Evolutionary conservation across 2,888 invertebrate species (phyloP).

Genomic region (Folsomia manolachei): DNA sequence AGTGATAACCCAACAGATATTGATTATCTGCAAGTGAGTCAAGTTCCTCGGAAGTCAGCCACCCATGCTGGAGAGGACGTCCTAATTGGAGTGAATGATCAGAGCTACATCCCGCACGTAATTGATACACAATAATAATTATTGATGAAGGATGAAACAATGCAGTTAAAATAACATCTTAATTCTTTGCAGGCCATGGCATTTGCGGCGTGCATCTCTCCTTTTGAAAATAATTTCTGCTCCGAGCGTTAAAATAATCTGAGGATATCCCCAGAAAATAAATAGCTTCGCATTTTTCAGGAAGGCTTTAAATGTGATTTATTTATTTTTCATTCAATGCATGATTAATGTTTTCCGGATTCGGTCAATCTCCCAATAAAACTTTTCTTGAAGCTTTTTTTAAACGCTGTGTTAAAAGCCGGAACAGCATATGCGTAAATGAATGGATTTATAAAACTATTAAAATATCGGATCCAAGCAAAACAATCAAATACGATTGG

Average conservation of each 20-base stretch:
- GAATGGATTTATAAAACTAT: constrained; percentile 39
- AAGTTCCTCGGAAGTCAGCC: constrained; percentile 54
- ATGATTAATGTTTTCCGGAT: not conserved
- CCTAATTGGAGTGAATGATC: constrained; percentile 62
- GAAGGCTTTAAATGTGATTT: no score
- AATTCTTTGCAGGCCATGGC: no score
- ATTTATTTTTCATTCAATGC: not conserved
- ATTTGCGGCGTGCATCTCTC: constrained; percentile 70
- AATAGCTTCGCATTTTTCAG: not conserved
- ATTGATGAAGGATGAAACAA: no score
- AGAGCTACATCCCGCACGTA: constrained; percentile 67
- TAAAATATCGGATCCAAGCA: constrained; percentile 41
- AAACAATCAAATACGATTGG: constrained; percentile 22
- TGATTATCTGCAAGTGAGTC: constrained; percentile 18
- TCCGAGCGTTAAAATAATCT: no score
- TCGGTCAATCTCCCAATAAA: not conserved
- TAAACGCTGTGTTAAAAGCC: constrained; percentile 30
- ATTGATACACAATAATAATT: no score
- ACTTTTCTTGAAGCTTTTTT: constrained; percentile 27
- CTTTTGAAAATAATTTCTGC: not conserved
- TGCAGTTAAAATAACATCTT: no score
- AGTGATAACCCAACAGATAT: constrained; percentile 53
- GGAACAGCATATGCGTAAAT: constrained; percentile 41
- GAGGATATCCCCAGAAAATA: not conserved
- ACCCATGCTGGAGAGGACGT: constrained; percentile 80